These are phyloP conservation scores for Prunella fulvescens DNA, from an alignment of 2,113 vertebrate genomes.

Conservation along the genomic window DNA sequence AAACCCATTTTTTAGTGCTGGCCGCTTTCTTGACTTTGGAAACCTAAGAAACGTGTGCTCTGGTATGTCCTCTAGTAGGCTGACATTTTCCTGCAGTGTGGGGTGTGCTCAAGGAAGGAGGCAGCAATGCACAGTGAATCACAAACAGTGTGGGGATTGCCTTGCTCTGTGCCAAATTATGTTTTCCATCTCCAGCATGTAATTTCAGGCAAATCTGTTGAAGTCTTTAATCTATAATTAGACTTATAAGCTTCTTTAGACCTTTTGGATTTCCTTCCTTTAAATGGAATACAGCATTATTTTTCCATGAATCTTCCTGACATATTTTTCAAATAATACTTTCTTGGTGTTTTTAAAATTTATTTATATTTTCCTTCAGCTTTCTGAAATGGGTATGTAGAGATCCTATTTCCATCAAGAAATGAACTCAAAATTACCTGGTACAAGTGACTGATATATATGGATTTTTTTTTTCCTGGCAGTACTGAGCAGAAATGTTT, in stretches of 20 bases:
- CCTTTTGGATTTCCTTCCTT: neutral
- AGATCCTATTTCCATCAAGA: neutral
- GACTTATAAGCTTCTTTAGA: neutral
- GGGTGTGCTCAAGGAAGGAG: neutral
- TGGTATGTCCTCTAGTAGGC: neutral
- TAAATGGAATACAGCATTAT: neutral
- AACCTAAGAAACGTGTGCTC: neutral
- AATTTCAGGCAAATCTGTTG: neutral
- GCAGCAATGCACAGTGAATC: neutral
- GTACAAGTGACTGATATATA: neutral
- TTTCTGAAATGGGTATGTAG: neutral
- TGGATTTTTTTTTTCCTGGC: neutral
- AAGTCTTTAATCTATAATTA: constrained; percentile 35
- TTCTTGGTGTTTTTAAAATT: neutral
- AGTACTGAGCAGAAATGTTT: neutral
- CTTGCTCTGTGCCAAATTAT: neutral
- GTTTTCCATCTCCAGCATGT: neutral
- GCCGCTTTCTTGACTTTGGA: neutral
- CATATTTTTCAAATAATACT: neutral
- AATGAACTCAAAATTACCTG: neutral
- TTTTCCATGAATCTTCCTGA: neutral
- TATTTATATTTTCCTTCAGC: neutral
- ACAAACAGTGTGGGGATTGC: neutral
- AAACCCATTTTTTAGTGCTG: neutral
- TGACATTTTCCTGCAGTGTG: neutral